Percentiles rank a stretch among this genome's conserved stretches.
These are phyloP conservation scores for Pollenia angustigena DNA, from an alignment of 2,888 invertebrate species.

Conservation along the genomic window DNA sequence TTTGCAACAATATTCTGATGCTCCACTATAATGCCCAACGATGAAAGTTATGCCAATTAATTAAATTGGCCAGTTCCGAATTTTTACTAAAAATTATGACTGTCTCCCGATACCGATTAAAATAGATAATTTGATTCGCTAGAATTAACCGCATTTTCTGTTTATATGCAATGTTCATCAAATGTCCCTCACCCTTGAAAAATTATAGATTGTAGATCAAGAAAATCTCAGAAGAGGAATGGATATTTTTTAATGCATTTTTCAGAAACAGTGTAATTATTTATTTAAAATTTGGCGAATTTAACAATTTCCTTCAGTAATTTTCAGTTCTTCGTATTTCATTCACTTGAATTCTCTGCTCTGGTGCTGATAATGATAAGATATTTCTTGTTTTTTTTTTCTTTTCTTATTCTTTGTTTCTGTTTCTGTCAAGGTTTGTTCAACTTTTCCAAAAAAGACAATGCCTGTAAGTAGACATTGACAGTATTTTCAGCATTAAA, in stretches of 20 bases:
- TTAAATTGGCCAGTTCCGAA: no score
- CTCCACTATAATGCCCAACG: no score
- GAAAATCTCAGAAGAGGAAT: no score
- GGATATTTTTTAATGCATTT: background rate
- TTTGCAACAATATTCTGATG: no score
- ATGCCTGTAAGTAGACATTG: conserved; percentile 64
- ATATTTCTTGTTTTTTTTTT: conserved; percentile 21
- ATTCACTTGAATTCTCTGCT: conserved; percentile 44
- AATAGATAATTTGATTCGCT: no score
- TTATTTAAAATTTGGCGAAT: conserved; percentile 56
- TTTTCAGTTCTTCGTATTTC: background rate
- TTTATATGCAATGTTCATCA: no score
- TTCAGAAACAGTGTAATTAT: conserved; percentile 51
- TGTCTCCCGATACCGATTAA: no score
- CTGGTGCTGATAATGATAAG: conserved; percentile 71
- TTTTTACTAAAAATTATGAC: no score
- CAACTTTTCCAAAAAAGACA: conserved; percentile 6
- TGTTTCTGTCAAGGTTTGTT: conserved; percentile 40
- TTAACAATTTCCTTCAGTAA: conserved; percentile 4
- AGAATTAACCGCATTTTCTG: no score
- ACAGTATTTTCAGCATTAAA: conserved; percentile 54
- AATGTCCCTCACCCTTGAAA: no score
- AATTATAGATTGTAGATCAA: no score
- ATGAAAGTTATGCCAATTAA: no score
- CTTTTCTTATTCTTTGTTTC: conserved; percentile 25